Evolutionary conservation across 2,797 vertebrate species (phyloP).

Genomic region (Arnoldichthys spilopterus): DNA sequence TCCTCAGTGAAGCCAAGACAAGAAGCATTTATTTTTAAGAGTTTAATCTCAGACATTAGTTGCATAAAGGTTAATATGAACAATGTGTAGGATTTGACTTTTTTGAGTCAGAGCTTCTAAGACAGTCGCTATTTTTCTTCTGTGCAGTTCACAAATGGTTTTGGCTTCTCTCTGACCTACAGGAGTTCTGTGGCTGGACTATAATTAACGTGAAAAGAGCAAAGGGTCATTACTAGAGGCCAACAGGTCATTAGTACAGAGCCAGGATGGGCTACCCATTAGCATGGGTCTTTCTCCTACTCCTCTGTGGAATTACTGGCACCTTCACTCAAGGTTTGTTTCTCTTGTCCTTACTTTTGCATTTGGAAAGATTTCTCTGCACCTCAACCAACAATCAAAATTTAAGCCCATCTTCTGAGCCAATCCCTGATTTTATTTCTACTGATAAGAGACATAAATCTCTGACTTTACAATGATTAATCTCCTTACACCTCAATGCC

Average conservation of each 20-base stretch:
- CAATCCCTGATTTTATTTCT: neutral
- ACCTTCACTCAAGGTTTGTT: slow-evolving; percentile 73
- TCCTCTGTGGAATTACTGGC: slow-evolving; percentile 67
- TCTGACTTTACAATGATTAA: too few relatives aligned
- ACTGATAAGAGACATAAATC: too few relatives aligned
- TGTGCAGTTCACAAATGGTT: neutral
- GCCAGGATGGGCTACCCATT: slow-evolving; percentile 67
- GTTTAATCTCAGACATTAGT: too few relatives aligned
- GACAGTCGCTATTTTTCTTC: neutral
- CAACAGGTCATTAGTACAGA: slow-evolving; percentile 63
- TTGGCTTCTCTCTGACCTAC: slow-evolving; percentile 30
- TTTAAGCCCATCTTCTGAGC: neutral
- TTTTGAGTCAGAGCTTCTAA: slow-evolving; percentile 5
- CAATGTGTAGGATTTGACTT: neutral
- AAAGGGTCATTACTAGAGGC: slow-evolving; percentile 59
- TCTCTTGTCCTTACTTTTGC: neutral
- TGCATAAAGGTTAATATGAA: neutral
- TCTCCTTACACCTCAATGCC: too few relatives aligned
- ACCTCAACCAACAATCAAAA: neutral
- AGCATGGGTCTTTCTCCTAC: slow-evolving; percentile 59
- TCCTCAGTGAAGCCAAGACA: too few relatives aligned
- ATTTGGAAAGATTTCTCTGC: too few relatives aligned
- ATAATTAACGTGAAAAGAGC: slow-evolving; percentile 53
- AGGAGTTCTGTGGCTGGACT: slow-evolving; percentile 48
- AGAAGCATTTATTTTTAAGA: neutral